Base-by-base conservation (phyloP, 2,113 vertebrate genomes). In the Oryzias melastigma region DNA sequence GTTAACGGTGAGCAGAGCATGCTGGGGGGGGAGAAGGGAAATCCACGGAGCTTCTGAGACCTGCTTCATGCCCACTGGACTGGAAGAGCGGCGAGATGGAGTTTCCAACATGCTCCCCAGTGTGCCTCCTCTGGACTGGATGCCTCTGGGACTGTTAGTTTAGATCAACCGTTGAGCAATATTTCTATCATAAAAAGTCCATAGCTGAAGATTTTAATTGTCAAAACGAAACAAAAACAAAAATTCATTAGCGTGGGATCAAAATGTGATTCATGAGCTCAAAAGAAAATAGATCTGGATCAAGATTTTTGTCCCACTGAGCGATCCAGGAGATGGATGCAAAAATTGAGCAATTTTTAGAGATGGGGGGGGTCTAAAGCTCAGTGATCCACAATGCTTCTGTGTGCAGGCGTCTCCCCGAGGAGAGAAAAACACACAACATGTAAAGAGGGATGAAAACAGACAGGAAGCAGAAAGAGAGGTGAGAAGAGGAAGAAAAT, bases 331-430 rank as follows among this genome's bases (percentile, higher is more conserved):
- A 73, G 80, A 78, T 73, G 5, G 27, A 67, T 49, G 62, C 60
- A 65, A 45, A 63, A 84, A 65, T 47, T 44, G 54, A 80, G 58
- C 68, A 62, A 64, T 78, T 79, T 82, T 86, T 84, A 77, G 76
- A 81, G 68, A 58, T 2, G 1, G 44, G 58, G 64, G 71, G 58
- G 64, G 71, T 66, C 77, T 77, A 73, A 88, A 88, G 85, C 79
- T 68, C 85, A 79, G 78, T 85, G 84, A 88, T 88, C 87, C 87
- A 86, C 78, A 63, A 78, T 70, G 81, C 62, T 72, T 78, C 53
- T 74, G 81, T 77, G 73, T 75, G 63, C 72, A 78, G 78, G 58
- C 62, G 54, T 62, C 76, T 86, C 82, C 80, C 85, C 1, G 48
- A 77, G 85, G 86, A 86, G 15, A 58, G 54, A 72, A 64, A 72